These are phyloP conservation scores for Xiphorhynchus elegans DNA, from an alignment of 2,113 vertebrate genomes.

Conservation along the genomic window DNA sequence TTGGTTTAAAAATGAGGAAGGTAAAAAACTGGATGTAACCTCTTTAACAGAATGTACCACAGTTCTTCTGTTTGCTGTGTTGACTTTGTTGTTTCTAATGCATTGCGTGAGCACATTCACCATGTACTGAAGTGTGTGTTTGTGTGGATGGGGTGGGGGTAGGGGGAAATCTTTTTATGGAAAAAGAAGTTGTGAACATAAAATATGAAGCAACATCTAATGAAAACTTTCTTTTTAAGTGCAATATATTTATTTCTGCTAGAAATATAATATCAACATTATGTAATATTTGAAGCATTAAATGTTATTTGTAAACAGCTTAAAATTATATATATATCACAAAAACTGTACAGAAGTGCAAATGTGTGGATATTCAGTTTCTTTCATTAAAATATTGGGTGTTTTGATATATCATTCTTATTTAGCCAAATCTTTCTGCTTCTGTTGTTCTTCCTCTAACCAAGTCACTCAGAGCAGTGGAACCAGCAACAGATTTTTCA, in stretches of 20 bases:
- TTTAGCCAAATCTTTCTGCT: neutral
- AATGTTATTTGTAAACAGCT: conserved; percentile 94
- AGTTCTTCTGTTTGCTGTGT: conserved; percentile 78
- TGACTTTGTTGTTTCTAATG: conserved; percentile 70
- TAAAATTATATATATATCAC: conserved; percentile 86
- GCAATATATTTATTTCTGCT: conserved; percentile 99
- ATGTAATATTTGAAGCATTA: conserved; percentile 91
- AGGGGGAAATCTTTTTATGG: conserved; percentile 77
- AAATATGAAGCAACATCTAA: conserved; percentile 78
- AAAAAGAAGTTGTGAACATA: conserved; percentile 75
- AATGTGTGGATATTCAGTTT: conserved; percentile 76
- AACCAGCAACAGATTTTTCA: neutral
- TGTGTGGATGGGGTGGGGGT: conserved; percentile 51
- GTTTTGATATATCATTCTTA: conserved; percentile 64
- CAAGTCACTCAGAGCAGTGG: neutral
- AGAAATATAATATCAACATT: conserved; percentile 88
- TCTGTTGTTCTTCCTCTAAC: neutral
- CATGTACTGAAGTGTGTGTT: conserved; percentile 71
- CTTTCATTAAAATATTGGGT: conserved; percentile 80
- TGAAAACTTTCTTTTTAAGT: conserved; percentile 89
- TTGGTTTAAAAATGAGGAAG: conserved; percentile 36
- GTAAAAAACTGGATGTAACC: conserved; percentile 65
- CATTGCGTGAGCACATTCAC: conserved; percentile 76
- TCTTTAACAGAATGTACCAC: conserved; percentile 65
- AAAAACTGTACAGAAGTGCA: conserved; percentile 78